Conservation (phyloP, 1,140 invertebrate genomes). For the Aricia agestis region DNA sequence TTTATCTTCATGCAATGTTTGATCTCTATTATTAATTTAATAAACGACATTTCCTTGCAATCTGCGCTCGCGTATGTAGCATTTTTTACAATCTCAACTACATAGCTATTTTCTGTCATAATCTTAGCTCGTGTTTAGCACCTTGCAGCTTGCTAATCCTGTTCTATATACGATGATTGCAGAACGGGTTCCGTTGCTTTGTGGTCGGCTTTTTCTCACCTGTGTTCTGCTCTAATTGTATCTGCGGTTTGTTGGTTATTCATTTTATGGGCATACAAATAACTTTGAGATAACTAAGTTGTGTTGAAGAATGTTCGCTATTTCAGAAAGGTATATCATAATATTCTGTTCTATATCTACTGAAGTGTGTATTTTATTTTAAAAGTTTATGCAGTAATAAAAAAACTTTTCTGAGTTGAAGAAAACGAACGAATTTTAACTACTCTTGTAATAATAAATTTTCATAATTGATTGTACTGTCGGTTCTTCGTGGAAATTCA, state of each 20-base stretch:
- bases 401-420: no score
- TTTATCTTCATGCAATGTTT: no score
- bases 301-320: background rate
- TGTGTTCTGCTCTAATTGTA: conserved; percentile 51
- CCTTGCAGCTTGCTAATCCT: conserved; percentile 53
- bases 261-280: conserved; percentile 5
- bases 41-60: no score
- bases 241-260: conserved; percentile 35
- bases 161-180: conserved; percentile 51
- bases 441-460: no score
- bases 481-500: no score
- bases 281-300: background rate
- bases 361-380: no score
- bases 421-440: no score
- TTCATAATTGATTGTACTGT: no score
- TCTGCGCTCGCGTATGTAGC: no score
- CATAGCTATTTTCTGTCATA: background rate
- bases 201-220: conserved; percentile 53
- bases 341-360: no score
- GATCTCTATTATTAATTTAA: no score
- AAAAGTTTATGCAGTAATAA: no score
- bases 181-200: conserved; percentile 39
- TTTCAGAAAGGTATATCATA: background rate
- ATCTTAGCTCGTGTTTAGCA: conserved; percentile 43
- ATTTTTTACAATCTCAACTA: background rate